phyloP scores from a whole-genome alignment of 2,888 invertebrate genomes.

The Noctuana brunneofusca region DNA sequence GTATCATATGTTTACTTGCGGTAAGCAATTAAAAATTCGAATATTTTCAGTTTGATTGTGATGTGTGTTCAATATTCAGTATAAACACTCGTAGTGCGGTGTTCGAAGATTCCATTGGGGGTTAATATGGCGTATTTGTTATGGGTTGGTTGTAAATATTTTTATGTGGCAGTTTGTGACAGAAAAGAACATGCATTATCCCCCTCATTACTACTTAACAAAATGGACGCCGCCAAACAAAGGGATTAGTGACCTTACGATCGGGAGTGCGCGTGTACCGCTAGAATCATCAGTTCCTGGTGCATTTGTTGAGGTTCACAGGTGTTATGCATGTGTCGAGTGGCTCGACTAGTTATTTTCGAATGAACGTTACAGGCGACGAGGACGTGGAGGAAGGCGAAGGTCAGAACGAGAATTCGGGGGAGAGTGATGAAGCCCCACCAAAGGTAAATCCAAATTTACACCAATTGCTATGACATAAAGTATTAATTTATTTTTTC shows the following conservation, averaged over 20 bases:
- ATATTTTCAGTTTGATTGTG: constrained; percentile 57
- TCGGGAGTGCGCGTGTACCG: constrained; percentile 68
- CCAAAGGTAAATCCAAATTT: constrained; percentile 72
- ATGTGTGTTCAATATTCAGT: constrained; percentile 42
- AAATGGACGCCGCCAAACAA: constrained; percentile 91
- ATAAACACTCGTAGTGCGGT: constrained; percentile 43
- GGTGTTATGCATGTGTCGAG: constrained; percentile 54
- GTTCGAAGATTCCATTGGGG: constrained; percentile 46
- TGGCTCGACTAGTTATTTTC: constrained; percentile 73
- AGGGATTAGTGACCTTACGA: constrained; percentile 86
- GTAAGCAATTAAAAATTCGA: constrained; percentile 81
- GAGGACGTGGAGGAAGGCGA: constrained; percentile 88
- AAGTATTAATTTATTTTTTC: constrained; percentile 1
- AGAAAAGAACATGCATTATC: constrained; percentile 86
- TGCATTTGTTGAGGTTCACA: constrained; percentile 54
- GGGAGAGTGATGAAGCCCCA: constrained; percentile 88
- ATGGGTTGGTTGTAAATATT: constrained; percentile 77
- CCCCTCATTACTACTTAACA: constrained; percentile 88
- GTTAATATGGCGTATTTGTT: constrained; percentile 63
- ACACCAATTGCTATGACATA: neutral
- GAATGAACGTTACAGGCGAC: constrained; percentile 78
- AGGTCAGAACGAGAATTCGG: constrained; percentile 87
- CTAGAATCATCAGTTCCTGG: constrained; percentile 54
- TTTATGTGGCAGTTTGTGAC: constrained; percentile 82
- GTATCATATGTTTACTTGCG: constrained; percentile 84